Base-by-base conservation (phyloP, 1,140 invertebrate genomes). In the Mycetomoellerius zeteki region DNA sequence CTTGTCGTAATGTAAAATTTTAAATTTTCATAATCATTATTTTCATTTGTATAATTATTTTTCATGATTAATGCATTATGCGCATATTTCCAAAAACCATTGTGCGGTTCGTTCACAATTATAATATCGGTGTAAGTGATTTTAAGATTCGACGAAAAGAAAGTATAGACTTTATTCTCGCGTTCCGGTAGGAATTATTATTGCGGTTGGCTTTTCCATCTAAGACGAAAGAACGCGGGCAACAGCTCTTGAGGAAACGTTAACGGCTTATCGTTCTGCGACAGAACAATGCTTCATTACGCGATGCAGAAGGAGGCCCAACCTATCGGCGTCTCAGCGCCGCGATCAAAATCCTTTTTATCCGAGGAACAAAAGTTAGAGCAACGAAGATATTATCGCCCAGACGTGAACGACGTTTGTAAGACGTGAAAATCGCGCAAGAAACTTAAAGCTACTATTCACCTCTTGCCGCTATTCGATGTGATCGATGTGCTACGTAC, bases 271-370 rank as follows among this genome's bases (percentile, higher is more conserved):
- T 87, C 87, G 69, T 19, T n/a, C 21, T 58, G 1, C 67, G 60
- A 82, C 69, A 75, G 77, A 88, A 88, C 86, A 88, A 88, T 88
- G 54, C 87, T 71, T 88, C 69, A 60, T 88, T 73, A 33, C 12
- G 52, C 81, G 50, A 87, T 65, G 54, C 60, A 24, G 73, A 64
- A 50, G 50, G 24, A 43, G 16, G 47, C 14, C n/a, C 6, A 21
- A 52, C 52, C n/a, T 50, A 86, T 64, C 73, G 33, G 82, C 54
- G 72, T 88, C 85, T 80, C 65, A 14, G 12, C 52, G 33, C 3
- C 50, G n/a, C 67, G 69, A 88, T 88, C 78, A 82, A 82, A 43
- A 54, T n/a, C 69, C 50, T 65, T 52, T 87, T 82, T 76, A 69
- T 76, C 80, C 86, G 37, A 76, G 12, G 10, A 54, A 12, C 69